phyloP scores from a whole-genome alignment of 2,888 invertebrate species.

The Caradrina kadenii region DNA sequence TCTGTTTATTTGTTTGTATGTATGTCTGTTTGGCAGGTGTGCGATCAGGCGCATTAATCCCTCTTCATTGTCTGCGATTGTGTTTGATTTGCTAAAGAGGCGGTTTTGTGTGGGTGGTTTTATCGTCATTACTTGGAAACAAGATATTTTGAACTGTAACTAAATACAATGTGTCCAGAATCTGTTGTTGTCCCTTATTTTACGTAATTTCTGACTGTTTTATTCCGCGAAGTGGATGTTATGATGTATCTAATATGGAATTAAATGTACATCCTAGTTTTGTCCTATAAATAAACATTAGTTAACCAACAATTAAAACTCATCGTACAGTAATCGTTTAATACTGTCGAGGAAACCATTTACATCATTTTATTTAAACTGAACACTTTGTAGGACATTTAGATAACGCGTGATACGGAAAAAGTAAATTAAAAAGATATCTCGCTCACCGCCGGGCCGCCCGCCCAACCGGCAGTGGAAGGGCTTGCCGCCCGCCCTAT shows the following conservation, averaged over 20 bases:
- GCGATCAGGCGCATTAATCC: slow-evolving; percentile 54
- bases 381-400: slow-evolving; percentile 53
- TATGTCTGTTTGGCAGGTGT: slow-evolving; percentile 12
- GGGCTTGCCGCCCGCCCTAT: slow-evolving; percentile 59
- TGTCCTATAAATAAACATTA: background rate
- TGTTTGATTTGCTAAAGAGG: slow-evolving; percentile 40
- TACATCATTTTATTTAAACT: slow-evolving; percentile 37
- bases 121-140: background rate
- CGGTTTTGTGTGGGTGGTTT: background rate
- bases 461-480: slow-evolving; percentile 56
- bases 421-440: slow-evolving; percentile 67
- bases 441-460: slow-evolving; percentile 27
- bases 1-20: background rate
- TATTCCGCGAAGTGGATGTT: no score
- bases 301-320: slow-evolving; percentile 18
- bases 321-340: background rate
- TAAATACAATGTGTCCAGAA: background rate
- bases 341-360: slow-evolving; percentile 30
- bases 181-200: no score
- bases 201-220: no score
- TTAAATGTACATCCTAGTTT: no score
- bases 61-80: slow-evolving; percentile 45
- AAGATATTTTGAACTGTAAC: background rate
- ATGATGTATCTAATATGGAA: no score
- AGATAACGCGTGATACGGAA: slow-evolving; percentile 58